Evolutionary conservation across 2,113 vertebrate genomes (phyloP).

Genomic region (Trichechus manatus): DNA sequence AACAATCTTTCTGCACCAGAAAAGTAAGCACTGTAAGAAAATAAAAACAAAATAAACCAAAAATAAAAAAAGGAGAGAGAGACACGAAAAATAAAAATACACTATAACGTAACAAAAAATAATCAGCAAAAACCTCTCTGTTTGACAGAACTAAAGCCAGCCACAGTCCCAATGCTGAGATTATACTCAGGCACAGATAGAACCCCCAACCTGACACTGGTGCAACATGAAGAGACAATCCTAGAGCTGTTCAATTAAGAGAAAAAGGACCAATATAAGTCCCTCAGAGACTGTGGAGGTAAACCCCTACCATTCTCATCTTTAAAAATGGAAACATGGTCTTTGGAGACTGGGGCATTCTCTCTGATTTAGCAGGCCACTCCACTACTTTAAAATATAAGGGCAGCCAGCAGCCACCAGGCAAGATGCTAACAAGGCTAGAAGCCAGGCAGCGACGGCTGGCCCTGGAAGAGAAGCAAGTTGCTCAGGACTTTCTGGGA

Average conservation of each 20-base stretch:
- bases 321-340: slow-evolving; percentile 64
- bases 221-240: slow-evolving; percentile 49
- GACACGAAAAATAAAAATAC: slow-evolving; percentile 23
- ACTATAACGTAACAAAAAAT: slow-evolving; percentile 15
- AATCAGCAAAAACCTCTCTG: slow-evolving; percentile 52
- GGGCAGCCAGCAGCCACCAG: slow-evolving; percentile 65
- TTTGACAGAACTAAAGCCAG: slow-evolving; percentile 60
- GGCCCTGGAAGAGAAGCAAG: slow-evolving; percentile 26
- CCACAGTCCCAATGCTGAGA: slow-evolving; percentile 18
- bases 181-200: slow-evolving; percentile 36
- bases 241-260: slow-evolving; percentile 42
- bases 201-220: not conserved
- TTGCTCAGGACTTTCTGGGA: slow-evolving; percentile 68
- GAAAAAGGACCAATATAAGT: slow-evolving; percentile 66
- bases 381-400: slow-evolving; percentile 66
- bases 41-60: slow-evolving; percentile 62
- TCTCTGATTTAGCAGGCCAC: slow-evolving; percentile 62
- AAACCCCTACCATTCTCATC: slow-evolving; percentile 54
- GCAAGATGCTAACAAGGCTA: slow-evolving; percentile 61
- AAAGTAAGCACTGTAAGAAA: slow-evolving; percentile 95
- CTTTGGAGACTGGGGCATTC: slow-evolving; percentile 47
- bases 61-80: not conserved
- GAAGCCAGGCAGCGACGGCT: slow-evolving; percentile 57
- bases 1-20: slow-evolving; percentile 95
- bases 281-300: slow-evolving; percentile 58